Evolutionary conservation across 2,888 invertebrate species (phyloP), one percentile per base, ranked within the genome.

Genomic region (Tetragonisca angustula): DNA sequence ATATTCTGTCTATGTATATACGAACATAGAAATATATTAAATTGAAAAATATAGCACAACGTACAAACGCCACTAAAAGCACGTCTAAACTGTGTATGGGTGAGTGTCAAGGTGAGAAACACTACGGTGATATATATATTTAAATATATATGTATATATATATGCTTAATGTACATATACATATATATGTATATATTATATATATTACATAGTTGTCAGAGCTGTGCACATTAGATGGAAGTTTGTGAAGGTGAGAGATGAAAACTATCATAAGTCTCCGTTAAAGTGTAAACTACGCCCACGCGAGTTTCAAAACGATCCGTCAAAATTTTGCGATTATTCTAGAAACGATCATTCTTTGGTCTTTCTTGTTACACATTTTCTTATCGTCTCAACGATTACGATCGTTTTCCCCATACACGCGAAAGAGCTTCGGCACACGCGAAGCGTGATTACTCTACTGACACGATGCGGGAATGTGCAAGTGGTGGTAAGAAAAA

Each of bases 21-120:
- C 70, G 52, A 52, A 70, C 70, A 76, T 76, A 76, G 36, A 76
- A 27, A 72, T 81, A 83, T 88, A 76, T 85, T 74, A 83, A 81
- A 78, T 88, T 79, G 85, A 86, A 59, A 90, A 90, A 85, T 43
- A 89, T 82, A 87, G 88, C 84, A 93, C 93, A 92, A 93, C 90
- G 85, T 91, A 93, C 92, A 92, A 93, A 94, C 93, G 92, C 92
- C 91, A 94, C 94, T 94, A 94, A 92, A 94, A 94, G 93, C 94
- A 92, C 91, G 92, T 92, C 92, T 92, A 91, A 88, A 90, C 83
- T 91, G 90, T 91, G 88, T 91, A 90, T 92, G 67, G 87, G 87
- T 90, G 88, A 90, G 90, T 92, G 92, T 92, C 82, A 90, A 87
- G 87, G 88, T 89, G 90, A 90, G 76, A 89, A 81, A 91, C 84